Percentiles rank a stretch among this genome's conserved stretches.
These are phyloP conservation scores for Lithobates pipiens DNA, from an alignment of 2,797 vertebrate species.

Conservation along the genomic window DNA sequence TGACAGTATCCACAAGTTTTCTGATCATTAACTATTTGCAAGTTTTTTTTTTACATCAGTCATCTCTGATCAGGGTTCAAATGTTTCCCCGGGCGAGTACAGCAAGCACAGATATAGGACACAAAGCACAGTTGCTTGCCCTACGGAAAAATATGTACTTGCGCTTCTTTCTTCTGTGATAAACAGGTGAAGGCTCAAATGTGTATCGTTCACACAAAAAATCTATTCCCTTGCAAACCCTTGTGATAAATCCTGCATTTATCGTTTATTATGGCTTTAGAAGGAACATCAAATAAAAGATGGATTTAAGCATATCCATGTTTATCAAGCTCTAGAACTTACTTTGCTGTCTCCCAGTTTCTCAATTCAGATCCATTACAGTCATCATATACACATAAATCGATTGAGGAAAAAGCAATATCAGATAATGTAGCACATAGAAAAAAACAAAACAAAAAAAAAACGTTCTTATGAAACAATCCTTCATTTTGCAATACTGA, in stretches of 20 bases:
- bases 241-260: neutral
- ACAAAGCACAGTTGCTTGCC: neutral
- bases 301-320: slow-evolving; percentile 23
- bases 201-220: neutral
- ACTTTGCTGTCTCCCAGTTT: slow-evolving; percentile 23
- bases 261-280: neutral
- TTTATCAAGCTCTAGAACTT: slow-evolving; percentile 12
- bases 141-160: neutral
- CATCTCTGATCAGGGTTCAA: neutral
- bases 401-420: slow-evolving; percentile 14
- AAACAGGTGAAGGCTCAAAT: neutral
- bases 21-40: neutral
- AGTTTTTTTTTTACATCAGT: neutral
- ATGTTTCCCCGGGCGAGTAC: no score
- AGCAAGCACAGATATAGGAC: neutral
- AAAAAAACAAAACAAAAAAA: neutral
- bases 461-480: slow-evolving; percentile 13
- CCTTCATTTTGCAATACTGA: neutral
- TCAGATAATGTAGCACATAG: slow-evolving; percentile 1
- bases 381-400: slow-evolving; percentile 4
- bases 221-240: neutral
- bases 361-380: slow-evolving; percentile 28
- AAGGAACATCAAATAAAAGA: slow-evolving; percentile 21
- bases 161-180: neutral
- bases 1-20: neutral